These are phyloP conservation scores for Amphilophus citrinellus DNA, from an alignment of 2,113 vertebrate genomes.

Conservation along the genomic window DNA sequence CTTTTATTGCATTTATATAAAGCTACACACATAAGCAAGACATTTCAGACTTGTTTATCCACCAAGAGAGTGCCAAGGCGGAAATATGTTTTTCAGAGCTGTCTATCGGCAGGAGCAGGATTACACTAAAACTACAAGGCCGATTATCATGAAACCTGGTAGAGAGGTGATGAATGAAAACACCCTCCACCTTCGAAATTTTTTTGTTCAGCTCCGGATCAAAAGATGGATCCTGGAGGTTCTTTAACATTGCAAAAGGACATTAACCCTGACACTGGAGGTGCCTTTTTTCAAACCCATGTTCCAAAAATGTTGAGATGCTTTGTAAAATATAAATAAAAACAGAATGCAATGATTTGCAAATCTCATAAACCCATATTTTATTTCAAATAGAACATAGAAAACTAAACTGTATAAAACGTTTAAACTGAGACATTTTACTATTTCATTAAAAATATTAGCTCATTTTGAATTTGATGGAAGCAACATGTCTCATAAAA, in stretches of 20 bases:
- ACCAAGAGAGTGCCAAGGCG: neutral
- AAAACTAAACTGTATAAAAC: neutral
- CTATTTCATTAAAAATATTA: neutral
- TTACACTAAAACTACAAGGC: slow-evolving; percentile 9
- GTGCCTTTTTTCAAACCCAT: neutral
- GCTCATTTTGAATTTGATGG: neutral
- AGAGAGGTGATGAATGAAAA: neutral
- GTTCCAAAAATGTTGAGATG: neutral
- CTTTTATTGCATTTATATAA: neutral
- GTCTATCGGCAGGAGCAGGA: neutral
- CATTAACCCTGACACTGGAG: neutral
- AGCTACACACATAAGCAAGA: accelerated
- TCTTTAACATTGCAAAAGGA: neutral
- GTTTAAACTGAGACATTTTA: neutral
- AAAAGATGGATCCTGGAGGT: accelerated
- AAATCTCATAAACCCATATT: neutral
- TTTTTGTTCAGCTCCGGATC: neutral
- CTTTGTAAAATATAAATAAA: neutral
- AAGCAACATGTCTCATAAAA: neutral
- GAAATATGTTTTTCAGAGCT: neutral
- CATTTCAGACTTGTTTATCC: neutral
- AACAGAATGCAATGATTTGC: neutral
- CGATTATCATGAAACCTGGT: neutral
- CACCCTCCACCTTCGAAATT: neutral
- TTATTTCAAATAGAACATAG: neutral